These are phyloP conservation scores for Siderastrea siderea DNA, from an alignment of 92 coral and sea anemone species.

Conservation along the genomic window DNA sequence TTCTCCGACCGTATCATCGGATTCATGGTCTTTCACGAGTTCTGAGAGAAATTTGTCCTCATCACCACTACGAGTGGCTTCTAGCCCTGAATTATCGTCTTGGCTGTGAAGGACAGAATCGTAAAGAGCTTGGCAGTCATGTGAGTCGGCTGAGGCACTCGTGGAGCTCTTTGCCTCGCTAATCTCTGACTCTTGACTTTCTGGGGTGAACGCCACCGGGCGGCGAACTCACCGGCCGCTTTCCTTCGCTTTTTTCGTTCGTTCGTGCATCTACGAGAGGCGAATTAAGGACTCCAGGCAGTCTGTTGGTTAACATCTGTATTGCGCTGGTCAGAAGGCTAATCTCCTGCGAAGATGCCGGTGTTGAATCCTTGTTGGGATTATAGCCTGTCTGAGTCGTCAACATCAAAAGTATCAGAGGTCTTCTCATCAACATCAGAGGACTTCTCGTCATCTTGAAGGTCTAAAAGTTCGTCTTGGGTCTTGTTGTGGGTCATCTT, in stretches of 20 bases:
- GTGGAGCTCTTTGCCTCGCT: conserved; percentile 3
- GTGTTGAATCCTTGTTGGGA: neutral
- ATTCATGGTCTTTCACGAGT: conserved; percentile 37
- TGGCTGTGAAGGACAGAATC: conserved; percentile 5
- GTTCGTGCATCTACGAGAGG: too few relatives aligned
- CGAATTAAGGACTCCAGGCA: neutral
- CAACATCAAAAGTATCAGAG: neutral
- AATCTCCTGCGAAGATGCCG: neutral
- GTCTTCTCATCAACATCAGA: neutral
- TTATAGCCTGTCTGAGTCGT: neutral
- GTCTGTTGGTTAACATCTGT: neutral
- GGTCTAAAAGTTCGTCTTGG: neutral
- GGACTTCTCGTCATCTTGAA: neutral
- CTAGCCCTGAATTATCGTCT: neutral
- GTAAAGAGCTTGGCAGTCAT: neutral
- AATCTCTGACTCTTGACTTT: neutral
- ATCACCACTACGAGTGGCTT: conserved; percentile 17
- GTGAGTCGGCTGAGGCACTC: too few relatives aligned
- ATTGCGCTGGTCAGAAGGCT: conserved; percentile 5
- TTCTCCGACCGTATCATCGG: conserved; percentile 43
- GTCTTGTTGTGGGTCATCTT: neutral
- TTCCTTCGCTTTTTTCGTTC: neutral
- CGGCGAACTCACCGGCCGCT: neutral
- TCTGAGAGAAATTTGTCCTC: conserved; percentile 27
- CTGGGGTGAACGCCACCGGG: neutral